Evolutionary conservation across 2,113 vertebrate genomes (phyloP).

Genomic region (Athene cunicularia): DNA sequence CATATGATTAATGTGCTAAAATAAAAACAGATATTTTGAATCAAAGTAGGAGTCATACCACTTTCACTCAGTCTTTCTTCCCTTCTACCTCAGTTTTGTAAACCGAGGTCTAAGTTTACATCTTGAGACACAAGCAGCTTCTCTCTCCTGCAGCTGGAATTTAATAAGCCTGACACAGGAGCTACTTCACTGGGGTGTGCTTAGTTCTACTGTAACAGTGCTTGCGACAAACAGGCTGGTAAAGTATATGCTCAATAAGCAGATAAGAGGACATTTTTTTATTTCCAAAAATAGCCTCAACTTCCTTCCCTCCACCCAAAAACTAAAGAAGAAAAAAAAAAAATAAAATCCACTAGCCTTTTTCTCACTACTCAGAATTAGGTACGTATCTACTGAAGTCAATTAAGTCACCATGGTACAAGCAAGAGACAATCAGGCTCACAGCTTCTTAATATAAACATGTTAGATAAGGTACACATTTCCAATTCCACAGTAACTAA

Average conservation of each 20-base stretch:
- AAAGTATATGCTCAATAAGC: not conserved
- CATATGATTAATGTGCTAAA: not conserved
- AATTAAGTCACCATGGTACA: not conserved
- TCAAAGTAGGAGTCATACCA: not conserved
- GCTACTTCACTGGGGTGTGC: not conserved
- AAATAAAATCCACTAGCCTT: not conserved
- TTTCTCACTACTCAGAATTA: not conserved
- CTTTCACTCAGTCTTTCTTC: not conserved
- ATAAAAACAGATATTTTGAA: not conserved
- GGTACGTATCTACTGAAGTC: not conserved
- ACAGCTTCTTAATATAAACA: not conserved
- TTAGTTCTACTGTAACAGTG: not conserved
- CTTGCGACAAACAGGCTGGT: not conserved
- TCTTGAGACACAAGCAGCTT: not conserved
- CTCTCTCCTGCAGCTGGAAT: not conserved
- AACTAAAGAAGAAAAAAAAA: not conserved
- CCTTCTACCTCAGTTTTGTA: not conserved
- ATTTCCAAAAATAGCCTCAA: not conserved
- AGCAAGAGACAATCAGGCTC: not conserved
- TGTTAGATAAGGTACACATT: rapidly evolving
- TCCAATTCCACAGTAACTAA: not conserved
- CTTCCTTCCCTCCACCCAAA: not conserved
- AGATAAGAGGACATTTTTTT: not conserved
- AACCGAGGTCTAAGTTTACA: not conserved
- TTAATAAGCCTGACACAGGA: slow-evolving; percentile 11